These are phyloP conservation scores for Ricordea florida DNA, from an alignment of 92 coral and sea anemone species.

Conservation along the genomic window DNA sequence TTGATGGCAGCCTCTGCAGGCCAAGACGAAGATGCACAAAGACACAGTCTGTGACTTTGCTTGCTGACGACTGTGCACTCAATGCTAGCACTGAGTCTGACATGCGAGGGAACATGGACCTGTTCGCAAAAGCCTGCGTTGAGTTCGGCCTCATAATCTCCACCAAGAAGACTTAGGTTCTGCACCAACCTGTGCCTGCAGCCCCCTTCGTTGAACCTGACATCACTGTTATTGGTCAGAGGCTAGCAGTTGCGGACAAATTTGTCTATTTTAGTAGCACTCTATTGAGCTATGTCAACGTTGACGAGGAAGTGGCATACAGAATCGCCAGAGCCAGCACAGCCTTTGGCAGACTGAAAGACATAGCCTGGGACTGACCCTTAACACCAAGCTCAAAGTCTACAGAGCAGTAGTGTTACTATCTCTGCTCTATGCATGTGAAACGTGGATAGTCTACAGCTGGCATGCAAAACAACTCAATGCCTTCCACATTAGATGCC, in stretches of 20 bases:
- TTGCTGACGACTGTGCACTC: too few species aligned
- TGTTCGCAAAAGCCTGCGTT: slow-evolving; percentile 21
- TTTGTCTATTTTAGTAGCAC: slow-evolving; percentile 26
- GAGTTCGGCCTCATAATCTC: slow-evolving; percentile 21
- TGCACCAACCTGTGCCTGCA: slow-evolving; percentile 25
- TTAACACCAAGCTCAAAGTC: slow-evolving; percentile 5
- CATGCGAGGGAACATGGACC: slow-evolving; percentile 11
- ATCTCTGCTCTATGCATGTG: background rate
- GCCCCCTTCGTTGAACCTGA: background rate
- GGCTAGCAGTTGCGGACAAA: background rate
- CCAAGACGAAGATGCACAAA: too few species aligned
- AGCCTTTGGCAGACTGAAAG: slow-evolving; percentile 4
- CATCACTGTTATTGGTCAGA: slow-evolving; percentile 7
- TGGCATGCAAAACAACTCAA: too few species aligned
- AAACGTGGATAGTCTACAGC: slow-evolving; percentile 8
- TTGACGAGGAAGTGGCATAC: slow-evolving; percentile 6
- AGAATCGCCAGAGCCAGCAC: slow-evolving; percentile 21
- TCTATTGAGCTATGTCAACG: background rate
- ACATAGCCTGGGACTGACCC: background rate
- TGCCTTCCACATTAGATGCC: background rate
- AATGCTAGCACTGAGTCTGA: slow-evolving; percentile 3
- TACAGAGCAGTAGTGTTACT: slow-evolving; percentile 29
- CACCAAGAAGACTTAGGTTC: slow-evolving; percentile 37
- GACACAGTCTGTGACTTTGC: background rate
- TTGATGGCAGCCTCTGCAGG: background rate